Conservation (phyloP, 2,888 invertebrate genomes). For the Chironomus tentans region DNA sequence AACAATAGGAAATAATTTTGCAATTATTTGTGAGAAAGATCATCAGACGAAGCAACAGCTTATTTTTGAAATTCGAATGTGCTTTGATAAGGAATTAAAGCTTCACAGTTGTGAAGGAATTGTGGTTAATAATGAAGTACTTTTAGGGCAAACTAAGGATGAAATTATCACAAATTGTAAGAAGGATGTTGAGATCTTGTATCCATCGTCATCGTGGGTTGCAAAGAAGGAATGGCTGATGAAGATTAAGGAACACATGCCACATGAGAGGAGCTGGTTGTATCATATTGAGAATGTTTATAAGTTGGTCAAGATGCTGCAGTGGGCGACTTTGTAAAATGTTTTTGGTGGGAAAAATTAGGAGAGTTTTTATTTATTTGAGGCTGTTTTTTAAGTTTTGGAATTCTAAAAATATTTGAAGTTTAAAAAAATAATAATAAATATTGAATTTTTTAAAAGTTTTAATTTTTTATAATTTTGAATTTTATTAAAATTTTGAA, state of each 20-base stretch:
- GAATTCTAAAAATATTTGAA: no score
- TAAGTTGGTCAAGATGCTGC: constrained; percentile 48
- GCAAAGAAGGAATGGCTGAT: constrained; percentile 39
- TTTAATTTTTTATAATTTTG: no score
- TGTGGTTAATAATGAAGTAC: constrained; percentile 33
- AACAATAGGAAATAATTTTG: constrained; percentile 49
- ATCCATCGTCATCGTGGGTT: constrained; percentile 39
- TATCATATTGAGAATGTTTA: constrained; percentile 47
- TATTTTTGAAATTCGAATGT: constrained; percentile 62
- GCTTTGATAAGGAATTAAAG: constrained; percentile 57
- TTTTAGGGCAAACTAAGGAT: constrained; percentile 36
- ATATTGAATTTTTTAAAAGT: no score
- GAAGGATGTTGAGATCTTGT: constrained; percentile 45
- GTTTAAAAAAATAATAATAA: no score
- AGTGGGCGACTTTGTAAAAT: constrained; percentile 52
- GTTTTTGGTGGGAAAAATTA: background rate
- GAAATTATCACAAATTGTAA: constrained; percentile 54
- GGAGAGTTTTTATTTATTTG: no score
- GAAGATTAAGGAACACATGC: constrained; percentile 29
- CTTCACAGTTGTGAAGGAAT: constrained; percentile 58
- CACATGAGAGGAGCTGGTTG: constrained; percentile 36
- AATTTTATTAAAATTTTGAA: no score
- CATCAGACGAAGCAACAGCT: constrained; percentile 48
- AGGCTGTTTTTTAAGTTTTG: no score
- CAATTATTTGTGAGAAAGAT: constrained; percentile 55